Conservation (phyloP, 1,140 invertebrate species). For the Luehdorfia chinensis region DNA sequence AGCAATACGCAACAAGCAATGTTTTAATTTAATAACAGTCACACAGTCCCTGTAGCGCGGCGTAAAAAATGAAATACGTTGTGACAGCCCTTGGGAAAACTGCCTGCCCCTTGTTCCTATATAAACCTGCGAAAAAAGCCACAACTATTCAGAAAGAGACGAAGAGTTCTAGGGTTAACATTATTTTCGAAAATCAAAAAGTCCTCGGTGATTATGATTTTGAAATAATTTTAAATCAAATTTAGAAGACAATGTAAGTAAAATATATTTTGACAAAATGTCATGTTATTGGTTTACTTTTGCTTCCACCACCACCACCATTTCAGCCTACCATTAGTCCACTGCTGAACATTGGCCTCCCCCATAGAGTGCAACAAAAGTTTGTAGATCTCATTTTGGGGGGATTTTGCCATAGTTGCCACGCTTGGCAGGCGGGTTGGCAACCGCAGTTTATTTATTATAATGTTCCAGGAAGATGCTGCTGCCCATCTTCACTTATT, state of each 20-base stretch:
- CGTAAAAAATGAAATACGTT: conserved; percentile 42
- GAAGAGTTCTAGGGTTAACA: not conserved
- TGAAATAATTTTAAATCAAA: not conserved
- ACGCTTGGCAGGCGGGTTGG: too few species aligned
- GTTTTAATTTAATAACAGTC: conserved; percentile 73
- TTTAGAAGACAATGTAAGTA: not conserved
- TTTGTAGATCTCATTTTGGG: too few species aligned
- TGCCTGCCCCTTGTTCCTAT: conserved; percentile 27
- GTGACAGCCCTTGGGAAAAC: conserved; percentile 53
- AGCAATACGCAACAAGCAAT: conserved; percentile 51
- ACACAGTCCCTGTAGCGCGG: conserved; percentile 37
- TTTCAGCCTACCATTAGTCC: too few species aligned
- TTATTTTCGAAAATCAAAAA: not conserved
- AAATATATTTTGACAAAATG: too few species aligned
- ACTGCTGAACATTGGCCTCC: too few species aligned
- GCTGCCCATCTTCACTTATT: too few species aligned
- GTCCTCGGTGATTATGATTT: conserved; percentile 1
- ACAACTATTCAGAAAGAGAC: conserved; percentile 2
- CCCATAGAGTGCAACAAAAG: too few species aligned
- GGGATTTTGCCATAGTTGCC: too few species aligned
- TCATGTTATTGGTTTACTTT: too few species aligned
- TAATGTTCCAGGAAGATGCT: too few species aligned
- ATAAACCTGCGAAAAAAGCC: conserved; percentile 23
- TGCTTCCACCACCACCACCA: too few species aligned
- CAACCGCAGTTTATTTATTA: too few species aligned